phyloP scores from a whole-genome alignment of 1,140 invertebrate species.

The Euborellia annulipes region DNA sequence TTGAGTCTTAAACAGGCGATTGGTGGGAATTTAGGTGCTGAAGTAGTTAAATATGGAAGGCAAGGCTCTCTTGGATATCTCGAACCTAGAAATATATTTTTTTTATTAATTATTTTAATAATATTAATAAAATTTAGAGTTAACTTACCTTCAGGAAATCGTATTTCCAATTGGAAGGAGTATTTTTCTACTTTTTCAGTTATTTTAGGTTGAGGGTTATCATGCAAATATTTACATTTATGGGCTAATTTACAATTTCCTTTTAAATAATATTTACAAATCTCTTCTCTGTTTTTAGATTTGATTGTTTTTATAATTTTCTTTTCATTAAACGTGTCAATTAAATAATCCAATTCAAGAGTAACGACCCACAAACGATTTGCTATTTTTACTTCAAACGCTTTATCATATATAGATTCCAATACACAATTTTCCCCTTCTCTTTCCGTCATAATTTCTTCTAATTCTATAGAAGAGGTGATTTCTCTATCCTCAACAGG shows the following conservation, averaged over 20 bases:
- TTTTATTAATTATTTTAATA: slow-evolving; percentile 3
- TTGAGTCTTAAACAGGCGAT: slow-evolving; percentile 43
- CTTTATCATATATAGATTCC: slow-evolving; percentile 53
- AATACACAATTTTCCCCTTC: slow-evolving; percentile 51
- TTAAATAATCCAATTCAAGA: slow-evolving; percentile 47
- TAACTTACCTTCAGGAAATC: slow-evolving; percentile 42
- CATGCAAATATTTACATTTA: slow-evolving; percentile 56
- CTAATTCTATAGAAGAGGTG: neutral
- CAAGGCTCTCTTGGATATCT: slow-evolving; percentile 56
- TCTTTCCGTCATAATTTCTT: slow-evolving; percentile 36
- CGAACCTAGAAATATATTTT: slow-evolving; percentile 20
- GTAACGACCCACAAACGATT: slow-evolving; percentile 47
- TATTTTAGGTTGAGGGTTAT: slow-evolving; percentile 26
- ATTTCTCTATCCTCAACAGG: slow-evolving; percentile 9
- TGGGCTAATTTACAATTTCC: slow-evolving; percentile 49
- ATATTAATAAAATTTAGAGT: neutral
- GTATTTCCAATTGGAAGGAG: slow-evolving; percentile 49
- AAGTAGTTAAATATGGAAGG: slow-evolving; percentile 45
- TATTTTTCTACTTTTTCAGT: slow-evolving; percentile 22
- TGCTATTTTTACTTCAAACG: slow-evolving; percentile 44
- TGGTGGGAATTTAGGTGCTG: slow-evolving; percentile 35
- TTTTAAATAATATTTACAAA: slow-evolving; percentile 47
- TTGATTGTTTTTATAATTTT: slow-evolving; percentile 31
- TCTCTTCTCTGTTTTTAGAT: slow-evolving; percentile 30
- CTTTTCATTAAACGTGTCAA: slow-evolving; percentile 34